Conservation (phyloP, 1,140 invertebrate genomes). For the Neotoxoptera formosana region DNA sequence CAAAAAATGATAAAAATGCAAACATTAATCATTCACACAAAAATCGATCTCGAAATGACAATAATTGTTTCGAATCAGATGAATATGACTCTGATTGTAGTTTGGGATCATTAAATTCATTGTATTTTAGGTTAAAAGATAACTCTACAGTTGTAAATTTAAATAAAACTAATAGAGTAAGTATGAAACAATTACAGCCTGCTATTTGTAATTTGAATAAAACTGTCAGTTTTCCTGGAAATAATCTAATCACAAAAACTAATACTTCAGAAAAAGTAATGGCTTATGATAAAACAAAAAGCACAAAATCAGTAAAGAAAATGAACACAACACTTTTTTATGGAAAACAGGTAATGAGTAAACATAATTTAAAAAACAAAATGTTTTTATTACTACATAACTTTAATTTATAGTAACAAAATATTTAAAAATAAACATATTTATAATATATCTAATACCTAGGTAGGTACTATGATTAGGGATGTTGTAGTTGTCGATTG, state of each 20-base stretch:
- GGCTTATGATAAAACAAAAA: not conserved
- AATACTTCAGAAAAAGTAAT: no score
- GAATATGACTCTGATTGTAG: constrained; percentile 18
- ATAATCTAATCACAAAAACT: not conserved
- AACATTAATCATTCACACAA: not conserved
- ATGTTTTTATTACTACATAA: not conserved
- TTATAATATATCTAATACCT: no score
- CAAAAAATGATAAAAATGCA: not conserved
- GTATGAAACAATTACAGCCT: no score
- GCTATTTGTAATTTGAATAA: not conserved
- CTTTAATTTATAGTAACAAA: not conserved
- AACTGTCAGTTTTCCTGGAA: not conserved
- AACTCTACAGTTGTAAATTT: not conserved
- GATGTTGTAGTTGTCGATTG: no score
- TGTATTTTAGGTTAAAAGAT: not conserved
- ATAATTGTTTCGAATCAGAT: not conserved
- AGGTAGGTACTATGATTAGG: not conserved
- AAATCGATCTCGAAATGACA: not conserved
- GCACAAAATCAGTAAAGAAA: not conserved
- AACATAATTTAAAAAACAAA: not conserved
- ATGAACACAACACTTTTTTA: not conserved
- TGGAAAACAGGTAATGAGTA: not conserved
- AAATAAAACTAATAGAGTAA: no score
- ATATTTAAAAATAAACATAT: not conserved
- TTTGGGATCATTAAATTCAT: constrained; percentile 16